Conservation (phyloP, 2,888 invertebrate species). For the Scaptomyza reducta region DNA sequence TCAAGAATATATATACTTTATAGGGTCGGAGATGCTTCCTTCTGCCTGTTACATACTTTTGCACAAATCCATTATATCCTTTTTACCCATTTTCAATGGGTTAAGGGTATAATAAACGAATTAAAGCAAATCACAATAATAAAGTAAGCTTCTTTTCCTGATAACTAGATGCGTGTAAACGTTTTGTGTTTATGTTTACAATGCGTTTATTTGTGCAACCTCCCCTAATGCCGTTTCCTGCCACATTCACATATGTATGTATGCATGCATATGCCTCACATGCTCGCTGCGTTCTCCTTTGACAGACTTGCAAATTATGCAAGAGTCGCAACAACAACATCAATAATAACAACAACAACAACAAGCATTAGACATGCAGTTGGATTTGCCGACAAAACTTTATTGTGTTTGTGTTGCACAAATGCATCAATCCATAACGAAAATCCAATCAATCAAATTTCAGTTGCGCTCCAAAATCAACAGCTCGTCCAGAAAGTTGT, state of each 20-base stretch:
- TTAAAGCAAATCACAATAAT: background rate
- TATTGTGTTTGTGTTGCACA: constrained; percentile 60
- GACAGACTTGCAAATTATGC: constrained; percentile 68
- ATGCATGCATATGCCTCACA: constrained; percentile 21
- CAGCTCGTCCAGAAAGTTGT: constrained; percentile 86
- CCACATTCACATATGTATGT: constrained; percentile 22
- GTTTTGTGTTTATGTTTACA: constrained; percentile 5
- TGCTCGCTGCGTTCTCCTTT: constrained; percentile 44
- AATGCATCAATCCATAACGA: constrained; percentile 36
- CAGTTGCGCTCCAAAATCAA: constrained; percentile 59
- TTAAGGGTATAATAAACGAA: no score
- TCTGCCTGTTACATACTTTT: no score
- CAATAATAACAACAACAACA: constrained; percentile 36
- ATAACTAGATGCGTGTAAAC: constrained; percentile 19
- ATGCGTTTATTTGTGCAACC: constrained; percentile 28
- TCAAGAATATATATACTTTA: no score
- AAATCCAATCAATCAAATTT: constrained; percentile 83
- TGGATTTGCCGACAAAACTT: constrained; percentile 63
- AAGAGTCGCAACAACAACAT: constrained; percentile 47
- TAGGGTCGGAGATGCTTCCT: no score
- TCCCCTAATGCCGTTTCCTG: constrained; percentile 49
- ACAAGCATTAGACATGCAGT: constrained; percentile 71
- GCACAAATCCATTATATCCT: no score
- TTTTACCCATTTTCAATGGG: no score
- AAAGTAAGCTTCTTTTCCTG: background rate